Evolutionary conservation across 2,888 invertebrate genomes (phyloP).

Genomic region (Tanypteryx hageni): DNA sequence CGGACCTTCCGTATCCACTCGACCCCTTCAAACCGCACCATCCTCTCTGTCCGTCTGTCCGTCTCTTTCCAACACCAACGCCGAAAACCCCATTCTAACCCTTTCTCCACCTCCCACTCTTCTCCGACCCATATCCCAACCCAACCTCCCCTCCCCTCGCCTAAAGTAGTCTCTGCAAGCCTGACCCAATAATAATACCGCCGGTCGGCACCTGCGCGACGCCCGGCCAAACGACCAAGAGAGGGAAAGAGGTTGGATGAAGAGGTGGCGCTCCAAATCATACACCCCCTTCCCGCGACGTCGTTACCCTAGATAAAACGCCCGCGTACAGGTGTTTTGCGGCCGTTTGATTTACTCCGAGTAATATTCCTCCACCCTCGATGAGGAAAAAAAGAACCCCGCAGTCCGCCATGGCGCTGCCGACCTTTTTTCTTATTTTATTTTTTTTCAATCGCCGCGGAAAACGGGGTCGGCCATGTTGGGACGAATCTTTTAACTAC

Average conservation of each 20-base stretch:
- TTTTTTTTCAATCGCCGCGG: not conserved
- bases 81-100: not conserved
- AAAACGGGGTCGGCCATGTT: not conserved
- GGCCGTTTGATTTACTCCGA: constrained; percentile 10
- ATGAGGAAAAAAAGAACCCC: not conserved
- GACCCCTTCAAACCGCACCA: no score
- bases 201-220: not conserved
- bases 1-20: not conserved
- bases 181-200: constrained; percentile 24
- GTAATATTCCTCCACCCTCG: not conserved
- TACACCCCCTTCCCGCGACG: not conserved
- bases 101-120: not conserved
- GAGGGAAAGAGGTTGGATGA: not conserved
- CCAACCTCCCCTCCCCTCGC: not conserved
- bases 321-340: constrained; percentile 26
- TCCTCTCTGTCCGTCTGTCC: no score
- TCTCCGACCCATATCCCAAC: not conserved
- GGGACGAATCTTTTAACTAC: not conserved
- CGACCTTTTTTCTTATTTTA: not conserved
- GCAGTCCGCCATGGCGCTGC: not conserved
- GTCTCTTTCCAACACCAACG: not conserved
- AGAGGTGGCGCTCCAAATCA: not conserved
- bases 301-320: constrained; percentile 25
- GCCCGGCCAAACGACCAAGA: not conserved
- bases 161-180: not conserved